A percentile compares a stretch with the other conserved stretches of the same genome.
Evolutionary conservation across 2,113 vertebrate species (phyloP).

Genomic region (Choloepus hoffmanni): DNA sequence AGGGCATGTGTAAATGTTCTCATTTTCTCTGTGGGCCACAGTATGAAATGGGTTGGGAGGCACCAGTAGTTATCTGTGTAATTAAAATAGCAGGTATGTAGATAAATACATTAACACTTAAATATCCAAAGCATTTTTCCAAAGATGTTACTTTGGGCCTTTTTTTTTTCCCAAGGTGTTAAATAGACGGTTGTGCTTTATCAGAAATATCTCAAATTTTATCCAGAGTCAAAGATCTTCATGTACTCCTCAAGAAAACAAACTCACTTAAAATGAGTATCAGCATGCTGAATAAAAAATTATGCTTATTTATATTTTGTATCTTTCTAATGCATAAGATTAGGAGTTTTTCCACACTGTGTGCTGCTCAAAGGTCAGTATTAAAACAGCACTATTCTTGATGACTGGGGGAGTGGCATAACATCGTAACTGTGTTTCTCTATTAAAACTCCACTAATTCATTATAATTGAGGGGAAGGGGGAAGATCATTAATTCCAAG

Average conservation of each 20-base stretch:
- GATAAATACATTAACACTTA: not conserved
- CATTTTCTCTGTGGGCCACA: not conserved
- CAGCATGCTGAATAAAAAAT: not conserved
- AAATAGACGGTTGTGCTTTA: not conserved
- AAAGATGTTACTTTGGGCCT: not conserved
- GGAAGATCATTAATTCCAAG: not conserved
- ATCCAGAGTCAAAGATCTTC: not conserved
- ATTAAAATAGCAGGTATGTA: not conserved
- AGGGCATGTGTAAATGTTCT: not conserved
- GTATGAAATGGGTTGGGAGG: not conserved
- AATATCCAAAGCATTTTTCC: not conserved
- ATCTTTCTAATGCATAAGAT: not conserved
- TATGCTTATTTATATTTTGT: not conserved
- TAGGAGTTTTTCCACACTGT: not conserved
- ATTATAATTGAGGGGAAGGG: not conserved
- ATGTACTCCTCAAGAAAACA: not conserved
- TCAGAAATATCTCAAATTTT: constrained; percentile 2
- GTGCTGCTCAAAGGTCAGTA: not conserved
- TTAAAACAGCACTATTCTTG: not conserved
- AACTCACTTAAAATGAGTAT: not conserved
- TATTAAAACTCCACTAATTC: not conserved
- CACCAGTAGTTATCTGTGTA: not conserved
- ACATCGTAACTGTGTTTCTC: not conserved
- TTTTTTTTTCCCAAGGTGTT: not conserved
- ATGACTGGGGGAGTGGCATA: not conserved